A percentile compares a stretch with the other conserved stretches of the same genome.
Conservation (phyloP, 2,113 vertebrate species). For the Vulpes lagopus region DNA sequence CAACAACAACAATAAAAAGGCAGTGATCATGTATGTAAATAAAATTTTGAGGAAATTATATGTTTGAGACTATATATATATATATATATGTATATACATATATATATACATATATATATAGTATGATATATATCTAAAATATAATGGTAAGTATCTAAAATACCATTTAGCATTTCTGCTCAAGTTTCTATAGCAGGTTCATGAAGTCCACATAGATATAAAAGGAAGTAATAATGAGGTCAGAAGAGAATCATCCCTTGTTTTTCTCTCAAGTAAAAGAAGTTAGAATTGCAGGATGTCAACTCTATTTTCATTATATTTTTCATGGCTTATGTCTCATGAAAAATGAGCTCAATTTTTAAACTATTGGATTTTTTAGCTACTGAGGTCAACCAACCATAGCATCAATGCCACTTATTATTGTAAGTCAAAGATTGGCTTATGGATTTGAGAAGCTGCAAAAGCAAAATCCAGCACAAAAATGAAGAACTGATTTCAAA, state of each 20-base stretch:
- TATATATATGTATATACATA: neutral
- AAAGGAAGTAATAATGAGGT: conserved; percentile 44
- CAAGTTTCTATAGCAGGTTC: neutral
- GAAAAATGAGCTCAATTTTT: conserved; percentile 78
- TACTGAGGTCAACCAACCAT: conserved; percentile 36
- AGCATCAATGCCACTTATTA: conserved; percentile 63
- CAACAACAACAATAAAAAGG: neutral
- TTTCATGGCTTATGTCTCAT: conserved; percentile 64
- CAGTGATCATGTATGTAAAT: neutral
- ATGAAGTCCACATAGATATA: neutral
- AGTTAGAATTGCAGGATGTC: conserved; percentile 64
- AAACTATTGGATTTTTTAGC: conserved; percentile 69
- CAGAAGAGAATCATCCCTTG: neutral
- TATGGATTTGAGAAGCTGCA: conserved; percentile 42
- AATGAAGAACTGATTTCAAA: conserved; percentile 37
- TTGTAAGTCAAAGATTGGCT: conserved; percentile 59
- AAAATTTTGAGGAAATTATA: neutral
- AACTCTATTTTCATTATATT: conserved; percentile 63
- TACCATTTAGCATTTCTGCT: neutral
- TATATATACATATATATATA: no score
- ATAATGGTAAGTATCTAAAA: no score
- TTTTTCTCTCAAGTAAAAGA: conserved; percentile 62
- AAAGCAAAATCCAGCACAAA: conserved; percentile 39
- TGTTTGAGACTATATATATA: neutral
- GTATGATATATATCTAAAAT: no score